Base-by-base conservation (phyloP, 2,888 invertebrate genomes). In the Nomada lathburiana region DNA sequence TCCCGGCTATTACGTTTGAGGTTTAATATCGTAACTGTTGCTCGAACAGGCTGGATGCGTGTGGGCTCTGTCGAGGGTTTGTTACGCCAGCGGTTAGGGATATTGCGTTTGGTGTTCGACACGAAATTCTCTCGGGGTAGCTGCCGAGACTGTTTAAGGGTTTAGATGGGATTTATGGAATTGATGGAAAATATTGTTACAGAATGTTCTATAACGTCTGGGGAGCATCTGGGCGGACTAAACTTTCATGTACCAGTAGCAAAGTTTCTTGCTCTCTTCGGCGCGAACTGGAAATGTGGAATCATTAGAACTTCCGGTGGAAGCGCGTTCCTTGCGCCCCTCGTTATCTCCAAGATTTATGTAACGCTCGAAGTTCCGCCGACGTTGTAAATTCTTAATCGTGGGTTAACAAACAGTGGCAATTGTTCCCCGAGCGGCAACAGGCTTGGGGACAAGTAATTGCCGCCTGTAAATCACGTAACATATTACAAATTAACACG, bases 291-390 rank as follows among this genome's bases (percentile, higher is more conserved):
- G 50, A 50, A 50, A 44, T 59, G 50, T 13, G 44, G 10, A 57
- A 36, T 47, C 29, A 59, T 64, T 72, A 72, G 65, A 65, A 65
- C 57, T 59, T 73, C 65, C 65, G 47, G 47, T 50, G 36, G 57
- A 57, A 57, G 36, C 64, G 29, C 55, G 23, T 18, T 23, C n/a
- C 70, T 50, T 60, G 63, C 26, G n/a, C 9, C 11, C 64, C 57
- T 47, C 18, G 20, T 50, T 73, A 73, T 73, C 57, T 62, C 7
- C 1, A 18, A 65, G 64, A 47, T 65, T 73, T 65, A 73, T 73
- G 44, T 29, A 64, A 72, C 29, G 29, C 53, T 20, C 57, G 5
- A 62, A 29, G 65, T 73, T 73, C 20, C 3, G 18, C 20, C 20
- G 10, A 7, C 55, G n/a, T 11, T 55, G 64, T 64, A 57, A 64